These are phyloP conservation scores for Aramus guarauna DNA, from an alignment of 2,113 vertebrate genomes.

Conservation along the genomic window DNA sequence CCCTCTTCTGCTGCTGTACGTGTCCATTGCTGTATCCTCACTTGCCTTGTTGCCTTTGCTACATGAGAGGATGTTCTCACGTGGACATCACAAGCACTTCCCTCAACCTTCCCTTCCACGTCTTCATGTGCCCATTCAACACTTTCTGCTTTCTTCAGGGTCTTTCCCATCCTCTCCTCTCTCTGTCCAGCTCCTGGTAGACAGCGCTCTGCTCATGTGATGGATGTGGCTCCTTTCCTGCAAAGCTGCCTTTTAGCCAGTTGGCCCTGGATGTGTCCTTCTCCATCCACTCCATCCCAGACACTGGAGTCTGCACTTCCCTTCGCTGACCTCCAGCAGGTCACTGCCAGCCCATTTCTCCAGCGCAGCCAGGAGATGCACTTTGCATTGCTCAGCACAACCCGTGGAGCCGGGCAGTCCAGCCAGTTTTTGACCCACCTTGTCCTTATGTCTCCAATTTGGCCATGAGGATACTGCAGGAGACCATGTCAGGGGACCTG, in stretches of 20 bases:
- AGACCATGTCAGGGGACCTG: neutral
- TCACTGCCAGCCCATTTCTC: neutral
- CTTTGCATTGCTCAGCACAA: neutral
- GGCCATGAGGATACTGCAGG: neutral
- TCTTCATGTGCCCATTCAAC: neutral
- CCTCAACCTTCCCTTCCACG: neutral
- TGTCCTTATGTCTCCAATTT: neutral
- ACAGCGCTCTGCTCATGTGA: rapidly evolving
- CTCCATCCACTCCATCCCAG: neutral
- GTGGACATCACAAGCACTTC: neutral
- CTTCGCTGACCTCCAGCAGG: neutral
- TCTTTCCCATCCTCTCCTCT: neutral
- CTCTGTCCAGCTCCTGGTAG: neutral
- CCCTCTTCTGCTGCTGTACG: neutral
- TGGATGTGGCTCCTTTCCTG: neutral
- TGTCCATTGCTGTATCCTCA: neutral
- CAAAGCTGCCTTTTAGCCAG: neutral
- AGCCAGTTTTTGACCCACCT: neutral
- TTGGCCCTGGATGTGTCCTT: neutral
- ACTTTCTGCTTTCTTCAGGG: neutral
- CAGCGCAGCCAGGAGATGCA: neutral
- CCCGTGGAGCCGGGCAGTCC: neutral
- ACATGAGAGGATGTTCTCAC: neutral
- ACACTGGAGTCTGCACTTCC: neutral
- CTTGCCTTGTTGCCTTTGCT: neutral